phyloP scores from a whole-genome alignment of 1,140 invertebrate genomes.

The Streblospio benedicti region DNA sequence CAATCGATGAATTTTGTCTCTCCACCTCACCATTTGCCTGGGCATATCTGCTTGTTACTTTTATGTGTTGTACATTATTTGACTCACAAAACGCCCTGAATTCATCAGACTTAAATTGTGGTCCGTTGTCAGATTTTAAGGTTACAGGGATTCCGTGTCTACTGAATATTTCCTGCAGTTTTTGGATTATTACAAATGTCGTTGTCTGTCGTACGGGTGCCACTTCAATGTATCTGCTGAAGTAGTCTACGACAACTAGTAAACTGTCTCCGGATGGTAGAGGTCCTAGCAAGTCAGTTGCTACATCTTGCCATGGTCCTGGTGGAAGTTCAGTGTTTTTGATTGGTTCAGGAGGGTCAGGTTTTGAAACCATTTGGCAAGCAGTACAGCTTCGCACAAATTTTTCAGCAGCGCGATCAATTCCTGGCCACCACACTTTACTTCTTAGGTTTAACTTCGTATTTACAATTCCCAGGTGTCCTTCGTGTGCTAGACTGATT shows the following conservation, averaged over 20 bases:
- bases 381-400: slow-evolving; percentile 21
- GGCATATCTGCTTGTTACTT: slow-evolving; percentile 18
- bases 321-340: not conserved
- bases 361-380: slow-evolving; percentile 12
- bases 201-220: not conserved
- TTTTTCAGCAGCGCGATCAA: slow-evolving; percentile 31
- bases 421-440: slow-evolving; percentile 41
- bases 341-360: not conserved
- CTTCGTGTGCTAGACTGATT: slow-evolving; percentile 25
- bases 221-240: not conserved
- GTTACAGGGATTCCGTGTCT: not conserved
- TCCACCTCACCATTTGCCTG: slow-evolving; percentile 25
- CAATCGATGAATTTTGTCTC: slow-evolving; percentile 22
- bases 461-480: slow-evolving; percentile 27
- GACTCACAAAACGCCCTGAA: slow-evolving; percentile 17
- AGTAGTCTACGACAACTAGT: not conserved
- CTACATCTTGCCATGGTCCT: not conserved
- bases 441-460: slow-evolving; percentile 29
- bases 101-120: slow-evolving; percentile 1
- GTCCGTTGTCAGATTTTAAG: not conserved
- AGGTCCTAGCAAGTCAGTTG: not conserved
- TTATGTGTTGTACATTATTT: slow-evolving; percentile 16
- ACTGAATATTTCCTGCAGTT: not conserved
- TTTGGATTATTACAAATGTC: not conserved
- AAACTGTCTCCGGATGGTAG: not conserved